These are phyloP conservation scores for Abramis brama DNA, from an alignment of 2,113 vertebrate genomes.

Conservation along the genomic window DNA sequence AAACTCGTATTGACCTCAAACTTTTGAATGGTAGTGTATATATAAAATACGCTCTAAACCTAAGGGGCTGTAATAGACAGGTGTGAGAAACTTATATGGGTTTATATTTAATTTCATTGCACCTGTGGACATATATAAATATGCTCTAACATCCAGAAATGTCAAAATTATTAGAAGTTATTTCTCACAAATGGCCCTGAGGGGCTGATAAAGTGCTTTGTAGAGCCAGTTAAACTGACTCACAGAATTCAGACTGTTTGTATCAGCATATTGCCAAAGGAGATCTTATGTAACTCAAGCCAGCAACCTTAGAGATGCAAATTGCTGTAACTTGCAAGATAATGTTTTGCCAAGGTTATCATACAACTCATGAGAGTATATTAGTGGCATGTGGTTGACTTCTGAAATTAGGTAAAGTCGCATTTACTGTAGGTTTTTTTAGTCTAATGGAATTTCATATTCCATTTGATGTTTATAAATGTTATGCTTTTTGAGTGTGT, in stretches of 20 bases:
- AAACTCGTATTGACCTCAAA: too few species aligned
- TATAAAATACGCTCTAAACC: background rate
- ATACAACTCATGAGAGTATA: background rate
- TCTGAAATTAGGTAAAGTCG: background rate
- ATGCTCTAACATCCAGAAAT: constrained; percentile 13
- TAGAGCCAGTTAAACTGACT: constrained; percentile 48
- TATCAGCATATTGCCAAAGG: constrained; percentile 53
- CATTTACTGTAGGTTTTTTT: background rate
- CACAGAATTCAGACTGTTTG: constrained; percentile 43
- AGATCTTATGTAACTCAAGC: constrained; percentile 47
- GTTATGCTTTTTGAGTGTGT: background rate
- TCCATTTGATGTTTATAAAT: background rate
- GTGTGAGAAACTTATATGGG: background rate
- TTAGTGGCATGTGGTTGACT: background rate
- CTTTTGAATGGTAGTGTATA: too few species aligned
- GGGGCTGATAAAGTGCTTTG: constrained; percentile 53
- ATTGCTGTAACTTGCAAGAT: constrained; percentile 48
- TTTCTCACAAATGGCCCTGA: constrained; percentile 13
- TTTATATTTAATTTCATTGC: constrained; percentile 7
- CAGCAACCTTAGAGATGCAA: constrained; percentile 49
- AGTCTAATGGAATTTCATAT: background rate
- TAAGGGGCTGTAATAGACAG: background rate
- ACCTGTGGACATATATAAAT: constrained; percentile 8
- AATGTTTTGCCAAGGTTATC: constrained; percentile 16
- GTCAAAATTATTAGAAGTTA: constrained; percentile 38